phyloP scores from a whole-genome alignment of 64 coral and sea anemone species.

The Orbicella faveolata region DNA sequence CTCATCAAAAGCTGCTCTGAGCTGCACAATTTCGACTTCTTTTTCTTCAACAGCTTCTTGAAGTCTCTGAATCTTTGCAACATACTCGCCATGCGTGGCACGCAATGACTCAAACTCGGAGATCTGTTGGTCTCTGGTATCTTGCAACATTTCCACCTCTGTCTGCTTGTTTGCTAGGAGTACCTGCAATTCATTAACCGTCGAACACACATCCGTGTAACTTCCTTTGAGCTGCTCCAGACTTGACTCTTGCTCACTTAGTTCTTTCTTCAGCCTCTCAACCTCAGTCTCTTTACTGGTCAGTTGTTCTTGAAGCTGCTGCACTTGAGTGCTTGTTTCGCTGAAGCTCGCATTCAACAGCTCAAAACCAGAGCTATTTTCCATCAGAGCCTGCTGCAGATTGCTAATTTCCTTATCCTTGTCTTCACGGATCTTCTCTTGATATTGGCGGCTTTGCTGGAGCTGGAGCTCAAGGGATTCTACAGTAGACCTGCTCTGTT shows the following conservation, averaged over 20 bases:
- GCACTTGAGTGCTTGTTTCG: constrained; percentile 12
- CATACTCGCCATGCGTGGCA: background rate
- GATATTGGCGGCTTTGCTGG: constrained; percentile 1
- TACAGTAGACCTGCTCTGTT: background rate
- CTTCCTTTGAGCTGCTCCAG: constrained; percentile 26
- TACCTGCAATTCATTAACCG: constrained; percentile 24
- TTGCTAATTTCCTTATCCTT: constrained; percentile 75
- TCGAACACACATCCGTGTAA: constrained; percentile 30
- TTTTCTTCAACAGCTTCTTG: background rate
- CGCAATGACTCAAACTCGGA: constrained; percentile 16
- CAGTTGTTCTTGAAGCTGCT: constrained; percentile 42
- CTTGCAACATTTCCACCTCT: background rate
- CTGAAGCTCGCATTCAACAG: constrained; percentile 35
- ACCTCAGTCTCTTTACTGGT: constrained; percentile 33
- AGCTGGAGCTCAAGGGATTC: constrained; percentile 45
- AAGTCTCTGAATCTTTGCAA: constrained; percentile 18
- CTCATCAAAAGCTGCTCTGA: background rate
- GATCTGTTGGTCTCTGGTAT: background rate
- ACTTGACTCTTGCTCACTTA: constrained; percentile 15
- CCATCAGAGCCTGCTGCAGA: constrained; percentile 47
- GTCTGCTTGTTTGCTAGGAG: constrained; percentile 15
- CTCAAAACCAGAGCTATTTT: constrained; percentile 64
- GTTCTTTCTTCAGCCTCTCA: constrained; percentile 35
- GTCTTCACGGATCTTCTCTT: constrained; percentile 21
- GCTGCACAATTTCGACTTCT: constrained; percentile 19